phyloP scores from a whole-genome alignment of 2,888 invertebrate species.

The Amphipoea oculea region DNA sequence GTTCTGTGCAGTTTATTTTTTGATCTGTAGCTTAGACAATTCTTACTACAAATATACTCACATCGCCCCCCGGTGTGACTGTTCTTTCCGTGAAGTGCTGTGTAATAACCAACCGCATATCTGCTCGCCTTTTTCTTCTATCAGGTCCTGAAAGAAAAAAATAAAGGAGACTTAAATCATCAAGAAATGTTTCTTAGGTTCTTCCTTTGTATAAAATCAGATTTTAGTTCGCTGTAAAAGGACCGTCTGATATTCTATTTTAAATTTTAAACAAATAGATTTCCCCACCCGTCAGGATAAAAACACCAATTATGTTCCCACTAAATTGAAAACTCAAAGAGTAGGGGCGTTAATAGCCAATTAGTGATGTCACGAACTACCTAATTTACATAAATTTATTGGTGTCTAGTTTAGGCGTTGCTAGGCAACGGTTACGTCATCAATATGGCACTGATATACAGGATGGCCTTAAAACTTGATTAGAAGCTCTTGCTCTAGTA shows the following conservation, averaged over 20 bases:
- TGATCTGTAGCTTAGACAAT: not conserved
- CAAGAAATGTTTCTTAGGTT: not conserved
- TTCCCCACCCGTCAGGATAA: not conserved
- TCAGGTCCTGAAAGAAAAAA: conserved; percentile 77
- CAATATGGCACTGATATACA: conserved; percentile 60
- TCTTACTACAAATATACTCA: conserved; percentile 66
- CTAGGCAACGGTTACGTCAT: conserved; percentile 65
- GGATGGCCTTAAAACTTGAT: conserved; percentile 68
- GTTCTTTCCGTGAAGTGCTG: conserved; percentile 89
- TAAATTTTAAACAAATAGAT: conserved; percentile 6
- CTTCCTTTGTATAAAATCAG: not conserved
- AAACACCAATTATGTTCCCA: conserved; percentile 42
- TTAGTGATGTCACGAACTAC: conserved; percentile 54
- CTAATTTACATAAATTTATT: conserved; percentile 62
- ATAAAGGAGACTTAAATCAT: not conserved
- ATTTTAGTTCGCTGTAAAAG: not conserved
- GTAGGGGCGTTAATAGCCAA: conserved; percentile 44
- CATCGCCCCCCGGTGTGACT: conserved; percentile 90
- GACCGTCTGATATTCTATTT: not conserved
- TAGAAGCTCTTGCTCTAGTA: conserved; percentile 57
- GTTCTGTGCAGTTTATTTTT: not conserved
- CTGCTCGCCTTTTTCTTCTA: conserved; percentile 80
- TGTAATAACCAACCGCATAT: conserved; percentile 81
- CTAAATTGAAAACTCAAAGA: conserved; percentile 33
- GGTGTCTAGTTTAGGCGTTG: conserved; percentile 61